phyloP scores from a whole-genome alignment of 2,797 vertebrate species.

The Lagocephalus sceleratus region DNA sequence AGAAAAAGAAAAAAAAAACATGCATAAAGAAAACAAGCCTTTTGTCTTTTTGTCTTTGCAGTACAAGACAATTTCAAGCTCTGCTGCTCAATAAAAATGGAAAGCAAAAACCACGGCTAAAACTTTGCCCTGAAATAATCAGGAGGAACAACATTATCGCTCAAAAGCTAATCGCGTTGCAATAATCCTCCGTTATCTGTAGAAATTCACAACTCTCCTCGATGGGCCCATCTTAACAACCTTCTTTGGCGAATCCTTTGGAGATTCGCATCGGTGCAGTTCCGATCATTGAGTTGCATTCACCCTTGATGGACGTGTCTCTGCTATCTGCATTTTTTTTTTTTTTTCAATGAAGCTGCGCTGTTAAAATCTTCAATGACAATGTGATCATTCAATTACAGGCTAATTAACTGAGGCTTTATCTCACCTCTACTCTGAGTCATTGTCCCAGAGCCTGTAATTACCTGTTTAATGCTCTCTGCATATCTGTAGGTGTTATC shows the following conservation, averaged over 20 bases:
- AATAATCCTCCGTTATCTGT: slow-evolving; percentile 31
- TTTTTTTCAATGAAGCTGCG: no score
- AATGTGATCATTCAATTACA: slow-evolving; percentile 44
- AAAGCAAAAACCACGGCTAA: slow-evolving; percentile 7
- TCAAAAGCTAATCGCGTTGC: slow-evolving; percentile 37
- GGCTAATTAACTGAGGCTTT: slow-evolving; percentile 44
- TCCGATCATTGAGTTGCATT: slow-evolving; percentile 12
- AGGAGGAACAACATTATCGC: slow-evolving; percentile 36
- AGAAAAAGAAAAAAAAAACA: no score
- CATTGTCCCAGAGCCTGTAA: slow-evolving; percentile 34
- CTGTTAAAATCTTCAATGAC: slow-evolving; percentile 35
- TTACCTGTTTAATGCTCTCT: slow-evolving; percentile 40
- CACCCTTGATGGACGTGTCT: slow-evolving; percentile 25
- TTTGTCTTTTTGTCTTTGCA: slow-evolving; percentile 35
- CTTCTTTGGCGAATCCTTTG: slow-evolving; percentile 7
- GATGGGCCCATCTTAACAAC: slow-evolving; percentile 10
- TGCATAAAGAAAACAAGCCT: neutral
- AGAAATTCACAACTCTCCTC: slow-evolving; percentile 24
- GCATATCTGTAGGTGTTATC: slow-evolving; percentile 41
- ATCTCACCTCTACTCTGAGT: slow-evolving; percentile 28
- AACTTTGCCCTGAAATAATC: slow-evolving; percentile 37
- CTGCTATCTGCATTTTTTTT: slow-evolving; percentile 40
- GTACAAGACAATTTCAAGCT: slow-evolving; percentile 54
- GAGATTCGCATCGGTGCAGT: slow-evolving; percentile 30
- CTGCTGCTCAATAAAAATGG: slow-evolving; percentile 43